phyloP scores from a whole-genome alignment of 1,140 invertebrate species.

The Leptopilina boulardi region DNA sequence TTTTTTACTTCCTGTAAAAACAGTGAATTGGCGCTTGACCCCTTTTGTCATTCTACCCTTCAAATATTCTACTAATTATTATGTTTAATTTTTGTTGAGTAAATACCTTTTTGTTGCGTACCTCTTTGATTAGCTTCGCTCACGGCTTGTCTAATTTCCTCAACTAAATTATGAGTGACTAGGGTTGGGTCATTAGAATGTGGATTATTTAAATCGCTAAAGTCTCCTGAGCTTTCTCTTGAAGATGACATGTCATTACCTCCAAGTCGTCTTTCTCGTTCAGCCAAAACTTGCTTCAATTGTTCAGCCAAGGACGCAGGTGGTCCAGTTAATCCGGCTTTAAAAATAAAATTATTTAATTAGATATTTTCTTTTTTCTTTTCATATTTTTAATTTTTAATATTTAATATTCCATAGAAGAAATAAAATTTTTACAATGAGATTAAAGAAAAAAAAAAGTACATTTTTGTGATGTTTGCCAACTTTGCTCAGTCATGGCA shows the following conservation, averaged over 20 bases:
- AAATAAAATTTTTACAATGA: too few relatives aligned
- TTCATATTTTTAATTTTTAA: not conserved
- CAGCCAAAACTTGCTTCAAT: slow-evolving; percentile 87
- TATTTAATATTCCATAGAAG: too few relatives aligned
- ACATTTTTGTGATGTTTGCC: slow-evolving; percentile 71
- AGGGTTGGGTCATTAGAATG: slow-evolving; percentile 74
- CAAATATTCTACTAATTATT: not conserved
- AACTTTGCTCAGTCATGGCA: slow-evolving; percentile 74
- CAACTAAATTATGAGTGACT: slow-evolving; percentile 86
- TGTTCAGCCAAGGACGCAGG: slow-evolving; percentile 88
- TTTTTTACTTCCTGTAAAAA: too few relatives aligned
- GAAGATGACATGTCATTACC: slow-evolving; percentile 77
- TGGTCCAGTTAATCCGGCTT: slow-evolving; percentile 72
- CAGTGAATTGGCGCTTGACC: too few relatives aligned
- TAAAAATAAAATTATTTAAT: not conserved
- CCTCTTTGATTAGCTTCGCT: slow-evolving; percentile 89
- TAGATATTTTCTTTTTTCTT: not conserved
- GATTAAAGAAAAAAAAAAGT: slow-evolving; percentile 37
- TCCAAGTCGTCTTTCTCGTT: slow-evolving; percentile 81
- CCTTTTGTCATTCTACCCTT: too few relatives aligned
- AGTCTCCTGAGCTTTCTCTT: slow-evolving; percentile 80
- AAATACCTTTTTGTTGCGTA: slow-evolving; percentile 64
- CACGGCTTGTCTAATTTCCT: slow-evolving; percentile 89
- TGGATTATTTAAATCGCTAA: slow-evolving; percentile 79
- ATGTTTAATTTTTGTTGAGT: not conserved